phyloP scores from a whole-genome alignment of 2,888 invertebrate genomes.

The Laspeyria flexula region DNA sequence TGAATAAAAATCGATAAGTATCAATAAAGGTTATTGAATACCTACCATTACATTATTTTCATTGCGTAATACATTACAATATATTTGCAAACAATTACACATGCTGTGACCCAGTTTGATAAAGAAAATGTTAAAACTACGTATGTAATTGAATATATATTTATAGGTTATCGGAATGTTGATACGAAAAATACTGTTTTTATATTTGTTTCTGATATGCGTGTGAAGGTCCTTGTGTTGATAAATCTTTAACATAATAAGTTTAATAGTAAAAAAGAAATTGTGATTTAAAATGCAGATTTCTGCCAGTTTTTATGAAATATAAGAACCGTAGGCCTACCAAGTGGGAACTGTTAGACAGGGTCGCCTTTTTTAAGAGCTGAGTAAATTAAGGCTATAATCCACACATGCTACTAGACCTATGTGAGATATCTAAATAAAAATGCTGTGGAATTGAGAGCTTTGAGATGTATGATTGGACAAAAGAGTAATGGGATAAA shows the following conservation, averaged over 20 bases:
- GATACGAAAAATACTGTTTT: constrained; percentile 22
- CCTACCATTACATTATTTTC: not conserved
- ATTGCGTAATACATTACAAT: constrained; percentile 20
- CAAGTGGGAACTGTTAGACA: no score
- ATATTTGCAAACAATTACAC: constrained; percentile 39
- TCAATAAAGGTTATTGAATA: not conserved
- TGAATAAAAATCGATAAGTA: not conserved
- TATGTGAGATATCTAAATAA: no score
- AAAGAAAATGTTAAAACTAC: constrained; percentile 33
- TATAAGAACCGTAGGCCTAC: no score
- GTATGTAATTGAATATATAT: constrained; percentile 32
- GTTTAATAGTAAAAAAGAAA: no score
- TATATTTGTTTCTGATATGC: not conserved
- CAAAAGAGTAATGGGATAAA: no score
- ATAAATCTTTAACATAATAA: not conserved
- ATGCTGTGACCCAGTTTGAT: constrained; percentile 41
- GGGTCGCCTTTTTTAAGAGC: no score
- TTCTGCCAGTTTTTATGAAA: no score
- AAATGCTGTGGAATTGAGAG: no score
- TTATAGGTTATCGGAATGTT: constrained; percentile 35
- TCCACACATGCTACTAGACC: no score
- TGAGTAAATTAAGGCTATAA: no score
- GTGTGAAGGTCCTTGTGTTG: not conserved
- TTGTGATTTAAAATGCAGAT: no score
- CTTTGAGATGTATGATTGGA: no score